A percentile compares a stretch with the other conserved stretches of the same genome.
Conservation (phyloP, 2,113 vertebrate genomes). For the Microtus oregoni region DNA sequence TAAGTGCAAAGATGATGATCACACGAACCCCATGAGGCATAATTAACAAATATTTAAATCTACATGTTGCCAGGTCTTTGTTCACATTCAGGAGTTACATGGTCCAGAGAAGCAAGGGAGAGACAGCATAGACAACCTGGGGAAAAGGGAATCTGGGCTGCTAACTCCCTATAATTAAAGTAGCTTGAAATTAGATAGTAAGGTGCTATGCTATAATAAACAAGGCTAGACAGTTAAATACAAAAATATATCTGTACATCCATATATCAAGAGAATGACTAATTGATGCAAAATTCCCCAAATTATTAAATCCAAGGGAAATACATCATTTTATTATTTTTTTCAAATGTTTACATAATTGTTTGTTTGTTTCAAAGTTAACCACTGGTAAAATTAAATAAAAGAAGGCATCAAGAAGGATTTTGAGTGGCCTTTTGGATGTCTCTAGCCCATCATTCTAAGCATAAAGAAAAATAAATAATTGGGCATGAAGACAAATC, state of each 20-base stretch:
- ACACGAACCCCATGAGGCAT: neutral
- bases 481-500: neutral
- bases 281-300: neutral
- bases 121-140: fast-evolving
- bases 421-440: neutral
- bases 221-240: neutral
- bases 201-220: neutral
- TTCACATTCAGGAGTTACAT: neutral
- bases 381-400: neutral
- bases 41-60: neutral
- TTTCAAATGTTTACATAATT: neutral
- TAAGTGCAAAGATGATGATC: neutral
- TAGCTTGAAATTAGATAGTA: neutral
- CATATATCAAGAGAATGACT: neutral
- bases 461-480: neutral
- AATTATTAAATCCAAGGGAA: neutral
- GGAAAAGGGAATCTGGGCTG: fast-evolving
- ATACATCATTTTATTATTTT: neutral
- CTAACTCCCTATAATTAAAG: neutral
- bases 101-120: neutral
- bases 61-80: too few relatives aligned
- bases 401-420: neutral
- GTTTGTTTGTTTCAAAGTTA: neutral
- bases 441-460: neutral
- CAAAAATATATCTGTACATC: neutral